Evolutionary conservation across 2,113 vertebrate species (phyloP), one percentile per base, ranked within the genome.

Genomic region (Stegostoma tigrinum): DNA sequence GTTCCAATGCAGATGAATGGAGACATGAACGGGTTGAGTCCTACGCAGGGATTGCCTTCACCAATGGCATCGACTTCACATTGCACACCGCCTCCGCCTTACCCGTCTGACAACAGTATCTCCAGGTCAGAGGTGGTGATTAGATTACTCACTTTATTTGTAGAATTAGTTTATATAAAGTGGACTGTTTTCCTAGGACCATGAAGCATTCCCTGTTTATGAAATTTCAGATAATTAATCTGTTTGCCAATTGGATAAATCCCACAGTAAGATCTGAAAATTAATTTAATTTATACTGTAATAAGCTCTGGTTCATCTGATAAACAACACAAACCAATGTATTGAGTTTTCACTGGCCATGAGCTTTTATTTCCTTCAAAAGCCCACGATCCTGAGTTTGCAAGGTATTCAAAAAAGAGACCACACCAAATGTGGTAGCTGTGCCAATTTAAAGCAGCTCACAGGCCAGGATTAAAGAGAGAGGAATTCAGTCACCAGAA

Each of bases 21-120:
- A 94, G 99, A 99, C 97, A 98, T 99, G 98, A 99, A 99, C 96
- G 98, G 98, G 97, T 98, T 99, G 96, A 99, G 99, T 97, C 99
- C 99, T 96, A 98, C 99, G 72, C 99, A 99, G 96, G 97, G 98
- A 95, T 97, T 99, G 97, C 98, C 99, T 97, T 97, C 98, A 96
- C 98, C 99, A 97, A 98, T 99, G 99, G 98, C 99, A 96, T 98
- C 99, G 96, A 98, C 99, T 42, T 99, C 99, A 96, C 99, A 99
- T 98, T 99, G 99, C 97, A 99, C 99, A 0, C 99, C 99, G 94
- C 99, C 99, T 96, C 99, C 99, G 97, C 99, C 99, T 83, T 99
- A 99, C 97, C 99, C 99, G 96, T 98, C 99, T 97, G 99, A 99
- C 98, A 99, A 98, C 98, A 99, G 99, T 98, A 99, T 99, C 96